Conservation (phyloP, 2,888 invertebrate genomes). For the Physocephala rufipes region DNA sequence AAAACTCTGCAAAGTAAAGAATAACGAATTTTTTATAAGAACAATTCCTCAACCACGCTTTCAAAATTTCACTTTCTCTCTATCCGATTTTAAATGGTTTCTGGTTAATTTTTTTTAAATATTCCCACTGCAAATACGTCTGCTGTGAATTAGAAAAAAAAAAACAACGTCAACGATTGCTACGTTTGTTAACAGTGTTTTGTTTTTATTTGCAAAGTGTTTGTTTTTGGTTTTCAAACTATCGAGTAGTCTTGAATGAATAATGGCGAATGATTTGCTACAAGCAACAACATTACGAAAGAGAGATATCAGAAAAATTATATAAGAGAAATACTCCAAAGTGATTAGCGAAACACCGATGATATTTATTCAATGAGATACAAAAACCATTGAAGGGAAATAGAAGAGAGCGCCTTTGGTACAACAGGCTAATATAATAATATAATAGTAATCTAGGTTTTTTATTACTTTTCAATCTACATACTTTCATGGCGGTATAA, state of each 20-base stretch:
- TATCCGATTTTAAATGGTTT: not conserved
- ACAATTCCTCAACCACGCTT: too few relatives aligned
- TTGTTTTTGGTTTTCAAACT: conserved; percentile 21
- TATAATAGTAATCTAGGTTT: too few relatives aligned
- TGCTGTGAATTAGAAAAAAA: conserved; percentile 31
- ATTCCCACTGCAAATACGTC: conserved; percentile 34
- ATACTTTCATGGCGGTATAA: too few relatives aligned
- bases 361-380: too few relatives aligned
- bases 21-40: conserved; percentile 31
- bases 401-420: too few relatives aligned
- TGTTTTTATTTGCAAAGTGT: conserved; percentile 34
- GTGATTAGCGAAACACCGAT: too few relatives aligned
- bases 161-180: conserved; percentile 34
- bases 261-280: not conserved
- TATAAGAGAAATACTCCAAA: not conserved
- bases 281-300: not conserved
- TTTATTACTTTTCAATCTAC: too few relatives aligned
- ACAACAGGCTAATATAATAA: too few relatives aligned
- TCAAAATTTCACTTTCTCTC: too few relatives aligned
- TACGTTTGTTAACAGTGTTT: conserved; percentile 5
- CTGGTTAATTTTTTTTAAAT: conserved; percentile 3
- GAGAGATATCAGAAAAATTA: not conserved
- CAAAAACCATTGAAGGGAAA: too few relatives aligned
- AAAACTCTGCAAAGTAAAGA: conserved; percentile 52
- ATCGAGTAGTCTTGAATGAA: not conserved